Percentiles rank a stretch among this genome's conserved stretches.
Evolutionary conservation across 2,113 vertebrate genomes (phyloP).

Genomic region (Epinephelus cyanopodus): DNA sequence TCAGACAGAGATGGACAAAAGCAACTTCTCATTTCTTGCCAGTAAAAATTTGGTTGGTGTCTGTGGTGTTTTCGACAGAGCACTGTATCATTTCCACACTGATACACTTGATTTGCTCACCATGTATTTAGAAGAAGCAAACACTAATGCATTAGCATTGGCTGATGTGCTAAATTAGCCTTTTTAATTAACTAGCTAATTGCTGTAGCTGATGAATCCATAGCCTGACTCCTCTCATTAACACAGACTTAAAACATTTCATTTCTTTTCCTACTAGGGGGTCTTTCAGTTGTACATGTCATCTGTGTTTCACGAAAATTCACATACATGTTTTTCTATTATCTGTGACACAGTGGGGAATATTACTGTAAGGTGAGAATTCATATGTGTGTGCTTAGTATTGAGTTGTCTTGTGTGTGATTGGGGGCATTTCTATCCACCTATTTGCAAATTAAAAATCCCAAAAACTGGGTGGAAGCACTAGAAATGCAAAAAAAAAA

Average conservation of each 20-base stretch:
- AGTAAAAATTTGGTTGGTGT: not conserved
- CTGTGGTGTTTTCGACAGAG: not conserved
- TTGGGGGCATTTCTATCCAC: not conserved
- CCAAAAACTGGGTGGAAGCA: too few relatives aligned
- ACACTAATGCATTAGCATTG: slow-evolving; percentile 1
- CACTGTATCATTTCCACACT: slow-evolving; percentile 4
- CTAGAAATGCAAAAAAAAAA: not conserved
- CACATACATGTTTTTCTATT: not conserved
- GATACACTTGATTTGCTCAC: not conserved
- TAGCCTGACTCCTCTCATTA: not conserved
- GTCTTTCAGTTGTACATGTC: not conserved
- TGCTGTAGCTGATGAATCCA: slow-evolving; percentile 43
- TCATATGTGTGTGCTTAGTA: not conserved
- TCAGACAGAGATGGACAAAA: too few relatives aligned
- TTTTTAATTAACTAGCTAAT: slow-evolving; percentile 46
- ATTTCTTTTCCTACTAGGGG: not conserved
- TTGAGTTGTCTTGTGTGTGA: not conserved
- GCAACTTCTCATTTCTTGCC: too few relatives aligned
- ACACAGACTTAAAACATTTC: not conserved
- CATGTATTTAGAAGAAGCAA: not conserved
- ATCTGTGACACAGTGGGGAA: not conserved
- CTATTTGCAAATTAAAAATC: not conserved
- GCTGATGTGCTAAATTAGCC: slow-evolving; percentile 30
- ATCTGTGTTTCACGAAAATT: not conserved
- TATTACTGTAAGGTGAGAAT: not conserved